Conservation (phyloP, 2,113 vertebrate genomes). For the Taxidea taxus region DNA sequence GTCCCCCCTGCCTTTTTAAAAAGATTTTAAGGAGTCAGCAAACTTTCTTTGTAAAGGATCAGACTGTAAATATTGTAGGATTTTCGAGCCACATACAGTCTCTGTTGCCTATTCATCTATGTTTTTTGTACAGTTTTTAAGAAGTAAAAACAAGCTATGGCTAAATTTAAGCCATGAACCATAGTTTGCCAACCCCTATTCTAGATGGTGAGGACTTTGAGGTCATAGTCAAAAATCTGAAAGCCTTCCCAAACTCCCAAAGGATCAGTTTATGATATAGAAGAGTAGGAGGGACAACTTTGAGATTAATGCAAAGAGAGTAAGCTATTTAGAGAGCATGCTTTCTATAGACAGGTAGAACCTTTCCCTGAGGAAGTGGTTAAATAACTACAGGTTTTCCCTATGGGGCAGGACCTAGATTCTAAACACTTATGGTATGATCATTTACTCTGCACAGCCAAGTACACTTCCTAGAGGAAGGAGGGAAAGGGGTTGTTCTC, state of each 20-base stretch:
- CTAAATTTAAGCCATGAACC: not conserved
- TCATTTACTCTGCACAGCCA: not conserved
- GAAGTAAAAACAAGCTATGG: not conserved
- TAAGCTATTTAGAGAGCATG: not conserved
- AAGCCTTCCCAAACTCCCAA: not conserved
- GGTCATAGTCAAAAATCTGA: not conserved
- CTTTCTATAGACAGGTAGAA: not conserved
- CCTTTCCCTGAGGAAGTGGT: not conserved
- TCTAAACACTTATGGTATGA: not conserved
- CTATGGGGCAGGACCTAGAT: too few relatives aligned
- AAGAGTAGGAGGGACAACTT: not conserved
- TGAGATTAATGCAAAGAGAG: not conserved
- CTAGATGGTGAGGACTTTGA: not conserved
- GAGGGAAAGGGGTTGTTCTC: not conserved
- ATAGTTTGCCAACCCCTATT: not conserved
- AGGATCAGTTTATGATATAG: not conserved
- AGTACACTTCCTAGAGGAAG: not conserved
- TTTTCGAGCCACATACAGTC: not conserved
- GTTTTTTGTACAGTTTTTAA: not conserved
- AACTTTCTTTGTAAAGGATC: not conserved
- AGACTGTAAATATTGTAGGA: constrained; percentile 1
- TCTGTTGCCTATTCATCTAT: not conserved
- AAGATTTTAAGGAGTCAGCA: not conserved
- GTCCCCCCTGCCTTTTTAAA: not conserved
- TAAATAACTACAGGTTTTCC: not conserved